phyloP scores from a whole-genome alignment of 2,888 invertebrate species.

The Muscina levida region DNA sequence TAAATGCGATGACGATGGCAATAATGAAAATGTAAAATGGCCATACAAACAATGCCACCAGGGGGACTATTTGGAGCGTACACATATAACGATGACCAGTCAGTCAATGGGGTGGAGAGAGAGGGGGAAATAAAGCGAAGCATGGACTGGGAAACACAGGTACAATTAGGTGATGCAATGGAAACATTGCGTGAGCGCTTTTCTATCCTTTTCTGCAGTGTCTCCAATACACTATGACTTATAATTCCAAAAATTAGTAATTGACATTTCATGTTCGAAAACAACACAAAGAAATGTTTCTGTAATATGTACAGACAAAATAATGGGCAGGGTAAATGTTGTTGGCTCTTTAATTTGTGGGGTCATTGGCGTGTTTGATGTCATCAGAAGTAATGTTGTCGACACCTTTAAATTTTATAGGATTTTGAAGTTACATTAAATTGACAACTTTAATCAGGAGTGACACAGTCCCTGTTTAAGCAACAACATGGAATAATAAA shows the following conservation, averaged over 20 bases:
- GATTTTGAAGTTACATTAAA: no score
- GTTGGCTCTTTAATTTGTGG: neutral
- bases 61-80: conserved; percentile 28
- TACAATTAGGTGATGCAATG: conserved; percentile 22
- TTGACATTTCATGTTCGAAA: conserved; percentile 49
- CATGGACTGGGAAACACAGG: conserved; percentile 13
- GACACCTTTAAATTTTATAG: no score
- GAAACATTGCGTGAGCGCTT: conserved; percentile 44
- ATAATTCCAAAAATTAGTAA: conserved; percentile 39
- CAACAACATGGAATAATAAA: no score
- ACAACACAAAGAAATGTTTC: neutral
- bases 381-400: neutral
- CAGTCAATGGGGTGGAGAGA: conserved; percentile 1
- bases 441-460: no score
- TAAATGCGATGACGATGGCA: neutral
- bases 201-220: neutral
- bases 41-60: conserved; percentile 3
- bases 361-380: neutral
- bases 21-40: conserved; percentile 20
- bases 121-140: neutral
- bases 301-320: conserved; percentile 3
- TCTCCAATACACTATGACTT: conserved; percentile 32
- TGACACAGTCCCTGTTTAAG: no score
- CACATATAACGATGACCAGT: neutral
- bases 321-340: neutral